These are phyloP conservation scores for Oligia latruncula DNA, from an alignment of 2,888 invertebrate genomes.

Conservation along the genomic window DNA sequence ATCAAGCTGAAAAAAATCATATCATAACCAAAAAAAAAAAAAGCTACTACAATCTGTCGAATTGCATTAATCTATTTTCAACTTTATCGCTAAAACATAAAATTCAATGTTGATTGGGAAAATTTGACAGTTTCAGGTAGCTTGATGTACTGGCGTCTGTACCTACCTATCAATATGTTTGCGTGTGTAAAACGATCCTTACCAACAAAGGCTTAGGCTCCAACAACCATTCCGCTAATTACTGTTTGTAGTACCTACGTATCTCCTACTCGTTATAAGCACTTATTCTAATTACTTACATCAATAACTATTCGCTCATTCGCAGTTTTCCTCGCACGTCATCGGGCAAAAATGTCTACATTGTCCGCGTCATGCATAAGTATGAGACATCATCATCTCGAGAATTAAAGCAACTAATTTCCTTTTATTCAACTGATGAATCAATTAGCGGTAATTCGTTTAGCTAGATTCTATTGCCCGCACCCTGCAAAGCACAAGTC, in stretches of 20 bases:
- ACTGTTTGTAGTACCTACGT: not conserved
- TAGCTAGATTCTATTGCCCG: not conserved
- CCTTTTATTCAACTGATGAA: conserved; percentile 49
- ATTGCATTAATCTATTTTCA: no score
- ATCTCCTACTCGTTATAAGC: conserved; percentile 11
- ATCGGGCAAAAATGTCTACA: conserved; percentile 49
- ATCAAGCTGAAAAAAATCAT: no score
- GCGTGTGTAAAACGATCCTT: not conserved
- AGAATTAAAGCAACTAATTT: conserved; percentile 47
- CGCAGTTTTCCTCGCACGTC: conserved; percentile 44
- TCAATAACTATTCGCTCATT: conserved; percentile 24
- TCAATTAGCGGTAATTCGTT: conserved; percentile 33
- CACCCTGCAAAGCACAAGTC: not conserved
- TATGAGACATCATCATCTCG: conserved; percentile 55
- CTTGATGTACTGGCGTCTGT: no score
- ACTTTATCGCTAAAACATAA: no score
- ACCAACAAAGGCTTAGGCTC: conserved; percentile 14
- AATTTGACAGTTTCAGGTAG: no score
- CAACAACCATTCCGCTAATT: conserved; percentile 17
- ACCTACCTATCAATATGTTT: not conserved
- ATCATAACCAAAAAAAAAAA: no score
- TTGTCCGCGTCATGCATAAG: conserved; percentile 35
- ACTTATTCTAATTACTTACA: conserved; percentile 8
- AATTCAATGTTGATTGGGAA: no score
- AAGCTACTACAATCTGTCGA: no score